Evolutionary conservation across 2,888 invertebrate genomes (phyloP), one percentile per base, ranked within the genome.

Genomic region (Camponotus fellah): DNA sequence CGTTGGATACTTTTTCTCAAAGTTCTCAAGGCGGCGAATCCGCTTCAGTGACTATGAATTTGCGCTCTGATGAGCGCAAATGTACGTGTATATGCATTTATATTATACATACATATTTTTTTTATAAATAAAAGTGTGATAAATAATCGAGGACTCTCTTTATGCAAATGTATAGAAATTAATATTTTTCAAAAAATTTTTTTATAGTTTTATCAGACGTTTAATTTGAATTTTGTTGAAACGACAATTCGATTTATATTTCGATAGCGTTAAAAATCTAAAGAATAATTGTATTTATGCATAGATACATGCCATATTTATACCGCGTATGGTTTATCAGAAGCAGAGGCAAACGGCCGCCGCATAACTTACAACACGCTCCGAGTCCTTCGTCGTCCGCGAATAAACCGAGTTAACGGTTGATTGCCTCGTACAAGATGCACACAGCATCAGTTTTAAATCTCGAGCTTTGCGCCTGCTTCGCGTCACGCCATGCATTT

Each of bases 341-440:
- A 56, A 46, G 58, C 77, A 46, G 46, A 60, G 65, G 74, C 74
- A 58, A 82, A 84, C n/a, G 74, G 66, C 64, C 81, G 71, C 37
- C 26, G 81, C 56, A 65, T 80, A 60, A 72, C 46, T 72, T 80
- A 58, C 56, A 34, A 46, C 65, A 46, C 43, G 43, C 62, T 12
- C 10, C 60, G 66, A 65, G 65, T 43, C 68, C 26, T 60, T 71
- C 81, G 56, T 65, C 65, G n/a, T 64, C 17, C 53, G 64, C 64
- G 68, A 81, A 77, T 82, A 66, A 66, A 40, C 46, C 32, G 40
- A 84, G 66, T 82, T 84, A 84, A 84, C 84, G 84, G 81, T 84
- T 74, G 81, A 84, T 84, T 46, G 74, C 60, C 71, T 71, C 83
- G 26, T 64, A 56, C 46, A 65, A 60, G 80, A 69, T 69, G 46